Base-by-base conservation (phyloP, 1,140 invertebrate genomes). In the Potamilus streckersoni region DNA sequence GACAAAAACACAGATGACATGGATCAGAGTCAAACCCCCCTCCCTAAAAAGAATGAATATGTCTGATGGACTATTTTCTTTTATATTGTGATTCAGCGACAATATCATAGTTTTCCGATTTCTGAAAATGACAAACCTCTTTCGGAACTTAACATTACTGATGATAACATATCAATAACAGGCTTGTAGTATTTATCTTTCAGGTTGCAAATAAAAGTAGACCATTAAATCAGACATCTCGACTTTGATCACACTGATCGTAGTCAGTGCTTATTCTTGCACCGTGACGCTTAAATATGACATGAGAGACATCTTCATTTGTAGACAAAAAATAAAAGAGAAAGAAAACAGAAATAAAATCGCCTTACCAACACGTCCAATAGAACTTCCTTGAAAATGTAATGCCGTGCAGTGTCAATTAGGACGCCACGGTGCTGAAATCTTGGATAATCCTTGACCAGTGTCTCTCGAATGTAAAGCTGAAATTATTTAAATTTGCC, bases 401-500 rank as follows among this genome's bases (percentile, higher is more conserved):
- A 91, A 82, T 91, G 91, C 49, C 91, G 82, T 56, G 90, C 85
- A 27, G 91, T 90, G 79, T 91, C 91, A 3, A 92, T 71, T 59
- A 91, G 82, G 55, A 92, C 76, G 49, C 91, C 91, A 58, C 91
- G 81, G 70, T 90, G 85, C 12, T 79, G 76, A 82, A 91, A 91
- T 20, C 91, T 70, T 2, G 85, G 85, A 20, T 69, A 71, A 67
- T 86, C 85, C 17, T 70, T 57, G 49, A 86, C 79, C 3, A 69
- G 58, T 3, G 84, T 83, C 61, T 76, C 72, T 58, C 80, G 84
- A 16, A 83, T 62, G 63, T 74, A 72, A 23, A 77, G 78, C 83
- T 86, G 72, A 49, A 59, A 66, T 49, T 49, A 49, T 49, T 49
- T 49, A 8, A 49, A 49, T 49, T 49, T 6, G 11, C 38, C 38